A percentile compares a stretch with the other conserved stretches of the same genome.
phyloP scores from a whole-genome alignment of 2,113 vertebrate species.

The Gymnobelideus leadbeateri region DNA sequence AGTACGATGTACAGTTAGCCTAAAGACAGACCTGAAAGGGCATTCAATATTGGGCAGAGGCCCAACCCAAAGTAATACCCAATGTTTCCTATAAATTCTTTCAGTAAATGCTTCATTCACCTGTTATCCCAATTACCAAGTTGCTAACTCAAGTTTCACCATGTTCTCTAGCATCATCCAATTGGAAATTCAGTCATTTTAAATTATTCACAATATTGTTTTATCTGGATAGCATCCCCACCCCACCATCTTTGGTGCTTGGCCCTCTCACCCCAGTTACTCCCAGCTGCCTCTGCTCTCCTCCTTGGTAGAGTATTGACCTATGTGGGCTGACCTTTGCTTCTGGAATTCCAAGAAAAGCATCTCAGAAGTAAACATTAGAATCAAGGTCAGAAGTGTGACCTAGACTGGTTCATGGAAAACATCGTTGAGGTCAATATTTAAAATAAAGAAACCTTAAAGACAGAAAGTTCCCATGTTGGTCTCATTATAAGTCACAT shows the following conservation, averaged over 20 bases:
- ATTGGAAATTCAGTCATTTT: background rate
- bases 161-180: background rate
- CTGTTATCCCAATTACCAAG: background rate
- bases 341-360: constrained; percentile 1
- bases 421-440: constrained; percentile 50
- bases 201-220: constrained; percentile 7
- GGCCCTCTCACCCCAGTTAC: background rate
- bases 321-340: background rate
- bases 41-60: background rate
- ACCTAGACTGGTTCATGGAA: constrained; percentile 47
- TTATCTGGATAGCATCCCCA: background rate
- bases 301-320: constrained; percentile 1
- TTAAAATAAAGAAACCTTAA: constrained; percentile 44
- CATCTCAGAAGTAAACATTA: constrained; percentile 11
- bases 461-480: constrained; percentile 28
- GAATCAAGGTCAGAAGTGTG: background rate
- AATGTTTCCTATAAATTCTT: no score
- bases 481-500: background rate
- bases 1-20: background rate
- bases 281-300: constrained; percentile 8
- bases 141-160: background rate
- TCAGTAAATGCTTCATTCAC: background rate
- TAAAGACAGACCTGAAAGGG: background rate
- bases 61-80: background rate
- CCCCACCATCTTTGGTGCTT: background rate